Base-by-base conservation (phyloP, 2,797 vertebrate genomes). In the Prionace glauca region DNA sequence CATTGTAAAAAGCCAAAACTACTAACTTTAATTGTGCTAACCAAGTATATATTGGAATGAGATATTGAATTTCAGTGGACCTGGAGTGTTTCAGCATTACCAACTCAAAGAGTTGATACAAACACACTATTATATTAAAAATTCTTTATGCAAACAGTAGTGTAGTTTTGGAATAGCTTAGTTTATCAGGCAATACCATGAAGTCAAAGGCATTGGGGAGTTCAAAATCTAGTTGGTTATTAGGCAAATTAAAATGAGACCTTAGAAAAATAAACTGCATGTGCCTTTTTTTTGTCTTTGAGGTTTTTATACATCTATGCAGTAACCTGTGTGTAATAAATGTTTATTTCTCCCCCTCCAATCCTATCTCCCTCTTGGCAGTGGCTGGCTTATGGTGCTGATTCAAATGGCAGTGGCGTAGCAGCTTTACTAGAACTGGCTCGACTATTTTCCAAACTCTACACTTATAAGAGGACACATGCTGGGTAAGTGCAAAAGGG, bases 391-490 rank as follows among this genome's bases (percentile, higher is more conserved):
- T 99, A 99, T 0, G 99, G 99, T 0, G 99, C 99, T 0, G 99
- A 99, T 97, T 99, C 99, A 5, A 99, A 99, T 0, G 99, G 98
- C 3, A 99, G 99, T 0, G 99, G 99, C 0, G 97, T 99, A 95
- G 98, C 99, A 0, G 98, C 99, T 97, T 97, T 99, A 11, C 97
- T 99, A 92, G 99, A 99, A 96, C 98, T 99, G 50, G 99, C 99
- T 29, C 98, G 99, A 26, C 98, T 99, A 90, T 99, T 99, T 97
- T 99, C 99, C 0, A 97, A 98, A 87, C 98, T 99, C 72, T 99
- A 99, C 97, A 99, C 99, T 29, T 99, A 99, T 97, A 99, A 99
- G 96, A 98, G 99, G 96, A 99, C 99, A 14, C 99, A 99, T 0
- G 99, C 60, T 60, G 86, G 62, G 62, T 95, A 36, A 95, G 91